Conservation (phyloP, 2,797 vertebrate genomes). For the Eulemur coronatus region DNA sequence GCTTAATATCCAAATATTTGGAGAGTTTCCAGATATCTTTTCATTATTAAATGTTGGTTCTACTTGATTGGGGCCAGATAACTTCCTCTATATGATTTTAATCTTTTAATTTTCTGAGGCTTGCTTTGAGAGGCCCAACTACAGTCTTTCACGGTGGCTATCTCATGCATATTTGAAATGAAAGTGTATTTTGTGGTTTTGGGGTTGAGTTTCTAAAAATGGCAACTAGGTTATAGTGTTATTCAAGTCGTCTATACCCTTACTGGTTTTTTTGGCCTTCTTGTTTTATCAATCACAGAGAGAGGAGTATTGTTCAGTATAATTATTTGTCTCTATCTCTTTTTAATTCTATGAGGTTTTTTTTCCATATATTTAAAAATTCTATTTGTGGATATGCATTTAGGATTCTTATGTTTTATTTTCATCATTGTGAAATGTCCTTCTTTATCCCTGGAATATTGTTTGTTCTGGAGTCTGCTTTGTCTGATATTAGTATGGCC, state of each 20-base stretch:
- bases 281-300: background rate
- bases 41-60: background rate
- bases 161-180: background rate
- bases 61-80: background rate
- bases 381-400: background rate
- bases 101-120: background rate
- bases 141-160: background rate
- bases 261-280: background rate
- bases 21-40: background rate
- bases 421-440: background rate
- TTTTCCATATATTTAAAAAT: background rate
- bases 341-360: background rate
- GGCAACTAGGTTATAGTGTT: background rate
- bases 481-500: background rate
- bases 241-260: background rate
- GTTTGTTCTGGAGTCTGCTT: background rate
- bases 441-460: background rate
- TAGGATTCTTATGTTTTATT: conserved; percentile 11
- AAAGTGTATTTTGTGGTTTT: background rate
- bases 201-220: background rate
- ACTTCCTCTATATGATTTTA: background rate
- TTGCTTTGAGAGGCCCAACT: background rate
- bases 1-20: conserved; percentile 9
- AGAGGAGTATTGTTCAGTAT: background rate
- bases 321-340: conserved; percentile 12